Conservation (phyloP, 2,888 invertebrate genomes). For the Phengaris arion region DNA sequence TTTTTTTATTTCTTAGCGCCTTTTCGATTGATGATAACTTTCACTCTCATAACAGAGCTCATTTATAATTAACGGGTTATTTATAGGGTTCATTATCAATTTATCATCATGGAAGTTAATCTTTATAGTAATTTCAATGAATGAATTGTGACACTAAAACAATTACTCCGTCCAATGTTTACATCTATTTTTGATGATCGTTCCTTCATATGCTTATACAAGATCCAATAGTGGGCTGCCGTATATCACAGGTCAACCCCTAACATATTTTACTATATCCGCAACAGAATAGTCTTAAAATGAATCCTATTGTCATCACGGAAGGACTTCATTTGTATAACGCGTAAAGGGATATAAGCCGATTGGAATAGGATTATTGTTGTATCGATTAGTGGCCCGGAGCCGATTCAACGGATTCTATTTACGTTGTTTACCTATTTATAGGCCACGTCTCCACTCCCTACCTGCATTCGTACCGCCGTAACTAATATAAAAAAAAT, state of each 20-base stretch:
- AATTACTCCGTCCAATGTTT: slow-evolving; percentile 15
- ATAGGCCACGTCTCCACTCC: slow-evolving; percentile 65
- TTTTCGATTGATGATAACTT: no score
- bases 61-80: not conserved
- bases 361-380: slow-evolving; percentile 44
- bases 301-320: slow-evolving; percentile 34
- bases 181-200: slow-evolving; percentile 25
- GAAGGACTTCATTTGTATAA: slow-evolving; percentile 45
- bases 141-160: slow-evolving; percentile 20
- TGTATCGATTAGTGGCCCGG: slow-evolving; percentile 73
- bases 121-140: slow-evolving; percentile 11
- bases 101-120: not conserved
- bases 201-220: slow-evolving; percentile 29
- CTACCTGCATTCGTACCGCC: slow-evolving; percentile 60
- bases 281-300: slow-evolving; percentile 36
- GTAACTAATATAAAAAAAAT: slow-evolving; percentile 18
- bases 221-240: slow-evolving; percentile 50
- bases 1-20: no score
- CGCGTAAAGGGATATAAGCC: slow-evolving; percentile 44
- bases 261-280: slow-evolving; percentile 40
- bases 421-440: slow-evolving; percentile 79
- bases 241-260: slow-evolving; percentile 45
- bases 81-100: not conserved
- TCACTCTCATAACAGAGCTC: not conserved
- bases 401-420: slow-evolving; percentile 74